A percentile compares a stretch with the other conserved stretches of the same genome.
Evolutionary conservation across 2,888 invertebrate species (phyloP).

Genomic region (Antheraea assamensis): DNA sequence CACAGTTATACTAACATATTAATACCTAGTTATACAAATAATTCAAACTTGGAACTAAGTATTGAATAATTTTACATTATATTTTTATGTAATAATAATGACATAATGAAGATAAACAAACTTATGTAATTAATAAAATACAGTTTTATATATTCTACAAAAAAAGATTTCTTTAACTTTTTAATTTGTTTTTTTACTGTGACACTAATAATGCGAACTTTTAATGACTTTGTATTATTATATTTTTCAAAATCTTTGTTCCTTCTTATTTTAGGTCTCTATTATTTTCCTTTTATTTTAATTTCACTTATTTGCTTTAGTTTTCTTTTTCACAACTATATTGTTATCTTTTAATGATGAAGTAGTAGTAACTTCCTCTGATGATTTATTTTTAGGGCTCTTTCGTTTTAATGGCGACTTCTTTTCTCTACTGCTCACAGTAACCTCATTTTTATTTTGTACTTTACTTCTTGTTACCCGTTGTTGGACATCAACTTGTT

Average conservation of each 20-base stretch:
- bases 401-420: constrained; percentile 40
- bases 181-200: neutral
- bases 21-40: too few relatives aligned
- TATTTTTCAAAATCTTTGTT: constrained; percentile 19
- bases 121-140: too few relatives aligned
- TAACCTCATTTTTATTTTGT: constrained; percentile 23
- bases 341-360: neutral
- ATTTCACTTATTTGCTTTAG: constrained; percentile 19
- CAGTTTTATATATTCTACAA: too few relatives aligned
- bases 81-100: too few relatives aligned
- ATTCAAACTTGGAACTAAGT: too few relatives aligned
- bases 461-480: constrained; percentile 24
- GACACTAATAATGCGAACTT: neutral
- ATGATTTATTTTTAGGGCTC: constrained; percentile 36
- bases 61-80: too few relatives aligned
- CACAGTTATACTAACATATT: too few relatives aligned
- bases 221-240: neutral
- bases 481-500: constrained; percentile 20
- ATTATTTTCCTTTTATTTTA: constrained; percentile 29
- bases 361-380: neutral
- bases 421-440: constrained; percentile 25
- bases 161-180: neutral
- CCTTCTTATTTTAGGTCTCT: constrained; percentile 25
- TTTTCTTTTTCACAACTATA: constrained; percentile 22
- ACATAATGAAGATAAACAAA: too few relatives aligned